These are phyloP conservation scores for Paramuricea clavata DNA, from an alignment of 92 coral and sea anemone species.

Conservation along the genomic window DNA sequence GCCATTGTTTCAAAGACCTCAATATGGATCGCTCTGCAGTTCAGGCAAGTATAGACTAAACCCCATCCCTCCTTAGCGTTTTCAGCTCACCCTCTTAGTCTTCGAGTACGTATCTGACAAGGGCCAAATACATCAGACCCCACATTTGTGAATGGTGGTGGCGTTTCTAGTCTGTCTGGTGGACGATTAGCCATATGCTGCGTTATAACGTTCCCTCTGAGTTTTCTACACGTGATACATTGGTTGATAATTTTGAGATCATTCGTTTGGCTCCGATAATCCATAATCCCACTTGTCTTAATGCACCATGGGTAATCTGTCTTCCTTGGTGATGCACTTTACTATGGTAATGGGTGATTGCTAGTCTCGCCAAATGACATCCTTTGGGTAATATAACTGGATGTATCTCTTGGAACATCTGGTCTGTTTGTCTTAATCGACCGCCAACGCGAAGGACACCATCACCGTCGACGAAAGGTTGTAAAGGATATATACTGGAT, in stretches of 20 bases:
- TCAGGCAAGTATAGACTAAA: too few relatives aligned
- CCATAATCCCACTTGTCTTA: too few relatives aligned
- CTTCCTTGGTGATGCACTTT: too few relatives aligned
- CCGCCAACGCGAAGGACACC: too few relatives aligned
- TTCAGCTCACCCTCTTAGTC: background rate
- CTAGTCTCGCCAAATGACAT: too few relatives aligned
- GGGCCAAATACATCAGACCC: conserved; percentile 1
- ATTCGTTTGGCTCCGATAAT: too few relatives aligned
- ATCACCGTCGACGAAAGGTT: too few relatives aligned
- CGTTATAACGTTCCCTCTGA: background rate
- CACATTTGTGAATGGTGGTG: conserved; percentile 51
- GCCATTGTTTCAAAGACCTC: too few relatives aligned
- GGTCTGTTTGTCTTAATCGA: conserved; percentile 22
- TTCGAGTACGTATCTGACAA: background rate
- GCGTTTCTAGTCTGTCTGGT: background rate
- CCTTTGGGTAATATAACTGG: conserved; percentile 37
- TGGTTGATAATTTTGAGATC: too few relatives aligned
- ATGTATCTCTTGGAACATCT: conserved; percentile 35
- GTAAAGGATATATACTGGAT: conserved; percentile 49
- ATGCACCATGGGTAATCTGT: too few relatives aligned
- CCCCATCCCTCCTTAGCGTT: background rate
- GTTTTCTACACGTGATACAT: background rate
- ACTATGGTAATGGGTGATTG: too few relatives aligned
- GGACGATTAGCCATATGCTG: background rate
- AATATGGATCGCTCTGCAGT: too few relatives aligned